Percentiles rank a stretch among this genome's conserved stretches.
Evolutionary conservation across 2,888 invertebrate genomes (phyloP).

Genomic region (Stenodema calcarata): DNA sequence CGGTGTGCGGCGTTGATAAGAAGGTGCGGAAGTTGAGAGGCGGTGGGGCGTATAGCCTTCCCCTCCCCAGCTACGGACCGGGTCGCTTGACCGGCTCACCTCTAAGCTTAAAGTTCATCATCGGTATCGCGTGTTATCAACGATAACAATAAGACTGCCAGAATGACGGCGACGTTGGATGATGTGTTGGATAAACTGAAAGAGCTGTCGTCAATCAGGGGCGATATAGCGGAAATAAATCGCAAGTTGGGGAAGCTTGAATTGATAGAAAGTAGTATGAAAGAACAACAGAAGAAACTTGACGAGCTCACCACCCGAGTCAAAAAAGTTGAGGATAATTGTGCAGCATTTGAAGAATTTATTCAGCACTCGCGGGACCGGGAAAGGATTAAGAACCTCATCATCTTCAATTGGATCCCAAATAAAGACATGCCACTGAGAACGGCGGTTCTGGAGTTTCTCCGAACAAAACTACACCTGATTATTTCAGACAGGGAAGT

Average conservation of each 20-base stretch:
- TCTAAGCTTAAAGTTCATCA: no score
- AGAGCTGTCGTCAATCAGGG: not conserved
- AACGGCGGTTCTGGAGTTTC: not conserved
- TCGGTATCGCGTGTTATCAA: no score
- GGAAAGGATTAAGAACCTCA: not conserved
- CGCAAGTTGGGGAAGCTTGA: conserved; percentile 26
- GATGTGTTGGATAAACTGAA: not conserved
- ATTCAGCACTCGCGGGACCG: not conserved
- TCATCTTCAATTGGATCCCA: conserved; percentile 17
- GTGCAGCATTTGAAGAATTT: not conserved
- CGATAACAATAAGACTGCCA: no score
- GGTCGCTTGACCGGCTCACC: no score
- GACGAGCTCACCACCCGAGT: not conserved
- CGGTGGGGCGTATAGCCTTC: no score
- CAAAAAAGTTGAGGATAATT: not conserved
- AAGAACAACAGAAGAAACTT: not conserved
- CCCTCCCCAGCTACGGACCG: no score
- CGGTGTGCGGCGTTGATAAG: no score
- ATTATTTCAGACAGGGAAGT: conserved; percentile 9
- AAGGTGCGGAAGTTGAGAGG: no score
- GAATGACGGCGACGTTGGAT: not conserved
- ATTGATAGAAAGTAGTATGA: no score
- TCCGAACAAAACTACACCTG: not conserved
- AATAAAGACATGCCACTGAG: not conserved
- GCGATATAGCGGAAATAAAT: not conserved